phyloP scores from a whole-genome alignment of 2,888 invertebrate genomes.

The Campoletis raptor region DNA sequence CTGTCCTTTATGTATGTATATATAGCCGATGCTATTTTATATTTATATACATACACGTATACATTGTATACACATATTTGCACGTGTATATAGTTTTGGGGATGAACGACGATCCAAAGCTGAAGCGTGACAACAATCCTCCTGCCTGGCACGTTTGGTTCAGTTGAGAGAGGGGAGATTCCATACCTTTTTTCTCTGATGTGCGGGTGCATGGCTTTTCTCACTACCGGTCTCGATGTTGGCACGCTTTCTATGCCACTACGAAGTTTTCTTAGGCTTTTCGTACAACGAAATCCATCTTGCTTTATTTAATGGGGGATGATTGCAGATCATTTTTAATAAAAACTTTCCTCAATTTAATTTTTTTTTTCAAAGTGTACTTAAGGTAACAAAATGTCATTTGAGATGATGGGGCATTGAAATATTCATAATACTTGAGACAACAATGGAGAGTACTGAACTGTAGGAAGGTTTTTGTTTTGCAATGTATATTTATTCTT shows the following conservation, averaged over 20 bases:
- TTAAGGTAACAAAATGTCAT: neutral
- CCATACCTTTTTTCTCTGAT: conserved; percentile 11
- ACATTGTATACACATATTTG: neutral
- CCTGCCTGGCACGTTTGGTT: conserved; percentile 37
- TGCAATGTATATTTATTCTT: neutral
- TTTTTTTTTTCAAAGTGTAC: neutral
- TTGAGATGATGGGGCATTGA: neutral
- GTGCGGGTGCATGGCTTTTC: conserved; percentile 48
- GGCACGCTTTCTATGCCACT: conserved; percentile 27
- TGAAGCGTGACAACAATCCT: conserved; percentile 39
- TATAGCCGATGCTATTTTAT: conserved; percentile 16
- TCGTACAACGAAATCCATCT: neutral
- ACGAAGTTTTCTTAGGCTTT: neutral
- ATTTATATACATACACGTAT: neutral
- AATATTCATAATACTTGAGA: neutral
- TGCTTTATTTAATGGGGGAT: neutral
- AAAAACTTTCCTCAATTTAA: neutral
- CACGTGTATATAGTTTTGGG: conserved; percentile 18
- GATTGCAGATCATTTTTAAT: neutral
- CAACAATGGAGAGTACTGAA: neutral
- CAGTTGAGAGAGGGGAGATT: conserved; percentile 24
- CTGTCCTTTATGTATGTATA: conserved; percentile 69
- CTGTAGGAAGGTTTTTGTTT: neutral
- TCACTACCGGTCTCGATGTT: neutral
- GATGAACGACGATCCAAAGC: conserved; percentile 36